Evolutionary conservation across 2,797 vertebrate genomes (phyloP), one percentile per base, ranked within the genome.

Genomic region (Chaenodraco wilsoni): DNA sequence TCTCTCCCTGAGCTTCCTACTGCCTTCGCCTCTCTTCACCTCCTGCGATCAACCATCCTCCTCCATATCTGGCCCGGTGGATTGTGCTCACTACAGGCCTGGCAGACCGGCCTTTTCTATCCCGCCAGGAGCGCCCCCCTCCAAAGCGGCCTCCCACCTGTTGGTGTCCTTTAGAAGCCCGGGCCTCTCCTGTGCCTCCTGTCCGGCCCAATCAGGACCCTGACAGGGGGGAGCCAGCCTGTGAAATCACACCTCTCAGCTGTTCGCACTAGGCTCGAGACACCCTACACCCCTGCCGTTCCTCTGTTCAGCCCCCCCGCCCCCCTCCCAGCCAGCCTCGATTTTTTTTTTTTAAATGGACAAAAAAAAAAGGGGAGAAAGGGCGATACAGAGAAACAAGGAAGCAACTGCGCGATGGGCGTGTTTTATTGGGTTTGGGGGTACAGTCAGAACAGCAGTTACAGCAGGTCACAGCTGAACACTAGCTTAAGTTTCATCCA

Each of bases 201-300:
- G 98, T 99, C 95, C 94, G 90, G 94, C 96, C 96, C 97, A 96
- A 98, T 99, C 98, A 98, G 92, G 71, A 65, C 80, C 66, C 77
- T 97, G 97, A 96, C 97, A 96, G 95, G 81, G 92, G 90, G 89
- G 92, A 88, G 91, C 92, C 93, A 93, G 94, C 92, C 93, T 96
- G 87, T 94, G 95, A 96, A 96, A 95, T 96, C 95, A 96, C 96
- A 95, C 95, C 87, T 93, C 96, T 97, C 98, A 99, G 97, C 97
- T 99, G 98, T 98, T 95, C 92, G 87, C 94, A 92, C 94, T 93
- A 91, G 84, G 90, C 90, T 89, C 62, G 82, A 94, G 94, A 95
- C 92, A 95, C 91, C 94, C 94, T 94, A 95, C 92, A 95, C 94
- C 93, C 89, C 86, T 79, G 77, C 79, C 66, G 86, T 74, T 85